phyloP scores from a whole-genome alignment of 1,140 invertebrate genomes.

The silkworm (Bombyx mori) region DNA sequence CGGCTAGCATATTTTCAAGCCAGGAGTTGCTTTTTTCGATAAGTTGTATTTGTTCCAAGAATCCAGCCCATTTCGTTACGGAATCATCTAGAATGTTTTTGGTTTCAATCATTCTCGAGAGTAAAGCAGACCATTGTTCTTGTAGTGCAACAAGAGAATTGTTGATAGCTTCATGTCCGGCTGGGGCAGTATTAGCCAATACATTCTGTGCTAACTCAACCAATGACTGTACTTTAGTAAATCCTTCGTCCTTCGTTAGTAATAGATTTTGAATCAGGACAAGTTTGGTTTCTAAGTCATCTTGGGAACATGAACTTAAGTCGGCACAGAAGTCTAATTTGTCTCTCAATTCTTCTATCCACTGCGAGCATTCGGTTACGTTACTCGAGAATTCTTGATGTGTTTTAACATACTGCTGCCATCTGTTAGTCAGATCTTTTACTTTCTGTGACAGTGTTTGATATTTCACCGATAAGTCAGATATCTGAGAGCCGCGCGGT shows the following conservation, averaged over 20 bases:
- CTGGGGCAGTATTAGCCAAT: slow-evolving; percentile 91
- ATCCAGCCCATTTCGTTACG: slow-evolving; percentile 90
- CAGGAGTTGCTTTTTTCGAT: slow-evolving; percentile 87
- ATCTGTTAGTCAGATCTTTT: slow-evolving; percentile 90
- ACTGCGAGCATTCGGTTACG: slow-evolving; percentile 83
- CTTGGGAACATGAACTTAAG: slow-evolving; percentile 83
- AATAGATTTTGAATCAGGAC: slow-evolving; percentile 88
- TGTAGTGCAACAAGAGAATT: slow-evolving; percentile 86
- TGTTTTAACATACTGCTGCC: slow-evolving; percentile 92
- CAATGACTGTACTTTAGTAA: slow-evolving; percentile 86
- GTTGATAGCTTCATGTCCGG: slow-evolving; percentile 90
- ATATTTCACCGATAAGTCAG: slow-evolving; percentile 91
- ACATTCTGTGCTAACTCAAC: slow-evolving; percentile 92
- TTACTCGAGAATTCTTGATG: slow-evolving; percentile 91
- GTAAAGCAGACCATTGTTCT: slow-evolving; percentile 90
- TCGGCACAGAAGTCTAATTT: slow-evolving; percentile 90
- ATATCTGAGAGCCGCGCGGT: slow-evolving; percentile 81
- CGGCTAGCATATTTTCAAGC: slow-evolving; percentile 80
- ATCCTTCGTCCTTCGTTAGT: slow-evolving; percentile 92
- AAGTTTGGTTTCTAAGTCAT: slow-evolving; percentile 84
- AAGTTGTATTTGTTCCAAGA: slow-evolving; percentile 89
- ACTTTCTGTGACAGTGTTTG: slow-evolving; percentile 91
- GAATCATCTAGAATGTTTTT: slow-evolving; percentile 91
- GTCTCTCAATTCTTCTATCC: slow-evolving; percentile 88
- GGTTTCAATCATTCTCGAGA: slow-evolving; percentile 90